Evolutionary conservation across 2,113 vertebrate species (phyloP).

Genomic region (Aviceda subcristata): DNA sequence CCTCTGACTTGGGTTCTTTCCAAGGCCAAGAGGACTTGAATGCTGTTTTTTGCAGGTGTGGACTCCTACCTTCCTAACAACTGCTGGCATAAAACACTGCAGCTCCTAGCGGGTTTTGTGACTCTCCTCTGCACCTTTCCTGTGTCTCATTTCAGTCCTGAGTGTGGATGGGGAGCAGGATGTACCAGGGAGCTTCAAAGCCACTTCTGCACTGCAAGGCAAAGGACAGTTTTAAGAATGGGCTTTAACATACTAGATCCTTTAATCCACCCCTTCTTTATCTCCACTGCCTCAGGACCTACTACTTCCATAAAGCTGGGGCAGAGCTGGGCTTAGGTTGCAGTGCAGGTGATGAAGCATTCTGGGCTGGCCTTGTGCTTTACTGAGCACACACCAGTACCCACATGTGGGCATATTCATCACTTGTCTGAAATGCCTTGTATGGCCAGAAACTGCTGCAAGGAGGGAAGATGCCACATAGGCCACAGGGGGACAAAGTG

Average conservation of each 20-base stretch:
- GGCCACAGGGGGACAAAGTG: neutral
- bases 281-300: neutral
- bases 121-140: neutral
- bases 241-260: neutral
- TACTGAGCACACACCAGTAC: rapidly evolving
- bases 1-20: neutral
- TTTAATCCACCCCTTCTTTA: neutral
- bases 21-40: neutral
- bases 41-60: neutral
- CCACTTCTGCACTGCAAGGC: neutral
- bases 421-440: neutral
- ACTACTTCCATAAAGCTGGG: neutral
- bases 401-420: rapidly evolving
- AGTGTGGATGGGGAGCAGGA: neutral
- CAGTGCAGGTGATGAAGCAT: neutral
- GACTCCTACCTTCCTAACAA: neutral
- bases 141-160: neutral
- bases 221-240: neutral
- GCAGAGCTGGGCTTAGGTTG: neutral
- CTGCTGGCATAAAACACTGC: neutral
- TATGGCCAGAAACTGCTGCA: neutral
- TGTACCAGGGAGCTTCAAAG: neutral
- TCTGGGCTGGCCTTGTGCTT: neutral
- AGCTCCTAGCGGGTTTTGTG: neutral
- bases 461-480: neutral